A percentile compares a stretch with the other conserved stretches of the same genome.
Evolutionary conservation across 2,797 vertebrate genomes (phyloP).

Genomic region (Acomys russatus): DNA sequence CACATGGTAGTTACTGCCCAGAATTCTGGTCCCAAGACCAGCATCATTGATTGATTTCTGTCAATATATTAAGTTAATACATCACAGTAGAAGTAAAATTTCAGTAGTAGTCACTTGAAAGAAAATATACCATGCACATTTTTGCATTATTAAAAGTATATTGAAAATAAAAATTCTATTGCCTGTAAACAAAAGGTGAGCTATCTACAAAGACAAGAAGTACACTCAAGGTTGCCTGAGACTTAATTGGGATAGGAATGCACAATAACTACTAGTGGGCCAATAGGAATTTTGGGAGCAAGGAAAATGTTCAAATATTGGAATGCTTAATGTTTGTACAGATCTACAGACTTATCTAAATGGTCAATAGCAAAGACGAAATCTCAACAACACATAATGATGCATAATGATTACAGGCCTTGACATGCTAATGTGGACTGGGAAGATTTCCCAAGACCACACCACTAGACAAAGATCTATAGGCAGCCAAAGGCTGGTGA

Average conservation of each 20-base stretch:
- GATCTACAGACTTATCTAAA: conserved; percentile 39
- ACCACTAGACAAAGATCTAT: not conserved
- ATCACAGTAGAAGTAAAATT: conserved; percentile 59
- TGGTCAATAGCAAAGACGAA: not conserved
- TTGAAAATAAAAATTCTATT: conserved; percentile 22
- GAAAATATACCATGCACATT: not conserved
- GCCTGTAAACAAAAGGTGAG: not conserved
- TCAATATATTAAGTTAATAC: conserved; percentile 25
- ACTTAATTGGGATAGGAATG: not conserved
- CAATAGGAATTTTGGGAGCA: not conserved
- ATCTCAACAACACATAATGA: not conserved
- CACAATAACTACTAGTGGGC: not conserved
- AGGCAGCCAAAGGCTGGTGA: not conserved
- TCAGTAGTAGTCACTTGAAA: conserved; percentile 6
- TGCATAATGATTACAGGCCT: not conserved
- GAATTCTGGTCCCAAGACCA: conserved; percentile 42
- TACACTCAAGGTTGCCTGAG: not conserved
- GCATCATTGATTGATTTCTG: conserved; percentile 9
- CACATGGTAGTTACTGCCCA: not conserved
- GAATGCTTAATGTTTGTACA: conserved; percentile 49
- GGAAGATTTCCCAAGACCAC: not conserved
- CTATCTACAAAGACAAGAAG: conserved; percentile 49
- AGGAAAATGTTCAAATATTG: conserved; percentile 27
- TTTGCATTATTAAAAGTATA: conserved; percentile 62
- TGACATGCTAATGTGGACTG: not conserved